phyloP scores from a whole-genome alignment of 2,888 invertebrate genomes.

The Helobdella robusta region DNA sequence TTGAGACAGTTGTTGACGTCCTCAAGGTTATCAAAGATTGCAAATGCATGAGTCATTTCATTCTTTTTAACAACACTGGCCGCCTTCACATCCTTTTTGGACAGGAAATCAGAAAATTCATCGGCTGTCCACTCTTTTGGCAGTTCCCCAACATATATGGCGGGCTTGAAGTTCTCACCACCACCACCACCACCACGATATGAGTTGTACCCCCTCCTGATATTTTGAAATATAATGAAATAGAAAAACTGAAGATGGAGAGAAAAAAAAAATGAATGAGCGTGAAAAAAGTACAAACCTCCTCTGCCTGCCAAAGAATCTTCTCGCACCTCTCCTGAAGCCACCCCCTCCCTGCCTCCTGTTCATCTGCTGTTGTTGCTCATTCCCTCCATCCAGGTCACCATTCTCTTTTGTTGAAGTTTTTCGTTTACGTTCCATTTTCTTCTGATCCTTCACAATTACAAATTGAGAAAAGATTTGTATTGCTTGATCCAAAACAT shows the following conservation, averaged over 20 bases:
- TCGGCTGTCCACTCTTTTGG: slow-evolving; percentile 11
- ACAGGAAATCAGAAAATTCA: slow-evolving; percentile 11
- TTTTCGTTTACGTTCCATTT: neutral
- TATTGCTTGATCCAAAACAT: neutral
- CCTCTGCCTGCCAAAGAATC: neutral
- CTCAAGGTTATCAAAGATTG: slow-evolving; percentile 16
- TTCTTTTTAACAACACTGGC: slow-evolving; percentile 4
- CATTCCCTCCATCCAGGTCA: slow-evolving; percentile 6
- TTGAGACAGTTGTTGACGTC: slow-evolving; percentile 7
- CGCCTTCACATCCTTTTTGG: slow-evolving; percentile 10
- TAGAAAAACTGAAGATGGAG: no score
- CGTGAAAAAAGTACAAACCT: neutral
- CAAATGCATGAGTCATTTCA: slow-evolving; percentile 16
- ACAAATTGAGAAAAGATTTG: neutral
- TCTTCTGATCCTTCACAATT: neutral
- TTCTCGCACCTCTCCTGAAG: neutral
- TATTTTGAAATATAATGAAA: no score
- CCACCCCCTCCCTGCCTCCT: slow-evolving; percentile 14
- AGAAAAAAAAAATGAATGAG: no score
- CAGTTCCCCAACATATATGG: slow-evolving; percentile 22
- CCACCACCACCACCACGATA: neutral
- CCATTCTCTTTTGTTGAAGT: neutral
- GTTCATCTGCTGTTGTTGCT: no score
- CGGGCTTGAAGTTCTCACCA: slow-evolving; percentile 20
- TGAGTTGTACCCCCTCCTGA: no score